Percentiles rank a stretch among this genome's conserved stretches.
phyloP scores from a whole-genome alignment of 2,888 invertebrate species.

The Mallateleia sp. region DNA sequence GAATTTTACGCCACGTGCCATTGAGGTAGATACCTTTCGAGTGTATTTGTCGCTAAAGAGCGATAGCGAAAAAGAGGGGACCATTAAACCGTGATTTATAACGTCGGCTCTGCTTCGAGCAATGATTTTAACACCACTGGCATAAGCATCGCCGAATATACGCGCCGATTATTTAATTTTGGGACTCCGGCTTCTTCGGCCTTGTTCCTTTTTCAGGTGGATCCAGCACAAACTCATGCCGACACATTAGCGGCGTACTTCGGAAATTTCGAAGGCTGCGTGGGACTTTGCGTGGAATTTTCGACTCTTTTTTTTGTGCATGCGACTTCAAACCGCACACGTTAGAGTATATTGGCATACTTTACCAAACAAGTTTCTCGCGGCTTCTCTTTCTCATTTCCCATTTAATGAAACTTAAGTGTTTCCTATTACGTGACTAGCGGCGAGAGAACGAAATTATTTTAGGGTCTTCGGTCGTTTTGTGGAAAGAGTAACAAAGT shows the following conservation, averaged over 20 bases:
- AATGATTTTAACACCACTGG: constrained; percentile 62
- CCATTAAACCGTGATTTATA: constrained; percentile 67
- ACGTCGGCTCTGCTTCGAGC: constrained; percentile 54
- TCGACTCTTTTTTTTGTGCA: constrained; percentile 42
- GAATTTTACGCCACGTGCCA: too few species aligned
- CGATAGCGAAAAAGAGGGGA: constrained; percentile 41
- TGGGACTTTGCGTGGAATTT: constrained; percentile 62
- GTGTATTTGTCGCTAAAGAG: constrained; percentile 53
- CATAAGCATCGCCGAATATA: constrained; percentile 33
- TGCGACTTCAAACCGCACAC: constrained; percentile 52
- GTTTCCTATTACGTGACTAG: constrained; percentile 55
- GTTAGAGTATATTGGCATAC: constrained; percentile 72
- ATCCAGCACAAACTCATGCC: constrained; percentile 45
- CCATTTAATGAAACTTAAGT: constrained; percentile 67
- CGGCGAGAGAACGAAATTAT: not conserved
- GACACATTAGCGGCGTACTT: constrained; percentile 51
- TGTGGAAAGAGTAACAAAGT: too few species aligned
- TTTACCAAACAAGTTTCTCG: constrained; percentile 69
- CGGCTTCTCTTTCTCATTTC: constrained; percentile 65
- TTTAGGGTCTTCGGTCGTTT: not conserved
- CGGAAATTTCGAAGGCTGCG: constrained; percentile 38
- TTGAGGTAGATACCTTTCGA: too few species aligned
- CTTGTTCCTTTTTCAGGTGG: constrained; percentile 40
- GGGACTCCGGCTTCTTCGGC: constrained; percentile 13
- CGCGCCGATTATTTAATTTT: constrained; percentile 55